These are phyloP conservation scores for Pseudobourletiella spinata DNA, from an alignment of 1,140 invertebrate genomes.

Conservation along the genomic window DNA sequence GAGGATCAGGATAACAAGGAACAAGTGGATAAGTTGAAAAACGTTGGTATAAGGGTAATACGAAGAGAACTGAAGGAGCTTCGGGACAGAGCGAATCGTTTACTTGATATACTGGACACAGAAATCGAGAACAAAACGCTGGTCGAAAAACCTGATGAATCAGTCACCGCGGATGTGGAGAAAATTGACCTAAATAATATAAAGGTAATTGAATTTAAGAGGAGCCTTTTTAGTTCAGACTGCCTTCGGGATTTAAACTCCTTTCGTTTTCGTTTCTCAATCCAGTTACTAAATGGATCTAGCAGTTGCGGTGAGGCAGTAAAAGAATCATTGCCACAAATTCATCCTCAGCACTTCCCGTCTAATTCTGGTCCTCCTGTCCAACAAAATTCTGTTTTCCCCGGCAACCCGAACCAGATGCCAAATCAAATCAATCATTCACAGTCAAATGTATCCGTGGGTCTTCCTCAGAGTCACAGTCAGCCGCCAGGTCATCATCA, in stretches of 20 bases:
- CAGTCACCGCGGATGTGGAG: not conserved
- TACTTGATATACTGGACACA: constrained; percentile 49
- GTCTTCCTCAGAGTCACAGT: too few relatives aligned
- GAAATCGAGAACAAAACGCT: not conserved
- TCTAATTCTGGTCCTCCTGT: not conserved
- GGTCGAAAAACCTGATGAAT: not conserved
- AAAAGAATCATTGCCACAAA: not conserved
- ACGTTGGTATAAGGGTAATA: constrained; percentile 42
- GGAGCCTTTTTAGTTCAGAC: not conserved
- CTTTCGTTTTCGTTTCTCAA: not conserved
- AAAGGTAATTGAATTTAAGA: not conserved
- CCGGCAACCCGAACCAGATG: too few relatives aligned
- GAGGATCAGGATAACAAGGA: constrained; percentile 15
- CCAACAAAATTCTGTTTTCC: too few relatives aligned
- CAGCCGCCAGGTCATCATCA: not conserved
- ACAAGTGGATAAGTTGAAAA: constrained; percentile 2
- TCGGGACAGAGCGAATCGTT: constrained; percentile 50
- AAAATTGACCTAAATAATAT: not conserved
- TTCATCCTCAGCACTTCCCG: not conserved
- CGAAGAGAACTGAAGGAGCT: constrained; percentile 50
- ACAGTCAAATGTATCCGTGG: too few relatives aligned
- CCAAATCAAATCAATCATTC: not conserved
- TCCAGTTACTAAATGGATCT: not conserved
- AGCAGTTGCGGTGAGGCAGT: not conserved
- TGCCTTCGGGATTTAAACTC: not conserved